Base-by-base conservation (phyloP, 2,113 vertebrate genomes). In the Syngnathus floridae region DNA sequence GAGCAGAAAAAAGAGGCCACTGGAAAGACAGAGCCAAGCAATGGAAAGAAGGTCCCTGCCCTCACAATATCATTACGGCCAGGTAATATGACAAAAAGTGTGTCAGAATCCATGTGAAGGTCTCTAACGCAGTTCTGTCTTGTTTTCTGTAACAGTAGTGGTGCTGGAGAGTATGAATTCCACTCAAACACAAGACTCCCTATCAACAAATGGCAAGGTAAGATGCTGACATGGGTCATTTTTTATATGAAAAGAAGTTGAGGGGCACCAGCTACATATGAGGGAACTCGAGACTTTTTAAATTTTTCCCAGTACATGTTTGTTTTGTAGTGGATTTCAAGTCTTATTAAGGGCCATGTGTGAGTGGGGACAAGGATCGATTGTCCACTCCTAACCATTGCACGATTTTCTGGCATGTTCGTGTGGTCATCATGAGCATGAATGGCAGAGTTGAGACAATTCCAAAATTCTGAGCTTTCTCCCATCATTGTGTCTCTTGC, bases 11-110 rank as follows among this genome's bases (percentile, higher is more conserved):
- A 86, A 17, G 67, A 82, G 59, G 38, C 64, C n/a, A 78, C 79
- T 5, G 65, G 66, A 68, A 76, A 74, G 56, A 56, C 38, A 19
- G 77, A 86, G 14, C 73, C 75, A 51, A 74, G 43, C 69, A 78
- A 74, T 2, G 69, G 68, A 10, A 85, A 82, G 66, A 90, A 90
- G 73, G 78, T 88, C 22, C 86, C 90, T 19, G 74, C 84, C 38
- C 80, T 88, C 60, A 89, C 84, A 1, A 81, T 90, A 63, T 89
- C 90, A 5, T 71, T 92, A 51, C 87, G 80, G 35, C 90, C 90
- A 87, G 91, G 91, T 91, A 78, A 65, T 31, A 31, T 31, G 26
- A 54, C 12, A 26, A 1, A 26, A 1, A 35, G 8, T 46, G 14
- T 63, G 22, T 48, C 40, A 4, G 43, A 4, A 59, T 41, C 0